A percentile compares a stretch with the other conserved stretches of the same genome.
These are phyloP conservation scores for Drymodes brunneopygia DNA, from an alignment of 2,113 vertebrate species.

Conservation along the genomic window DNA sequence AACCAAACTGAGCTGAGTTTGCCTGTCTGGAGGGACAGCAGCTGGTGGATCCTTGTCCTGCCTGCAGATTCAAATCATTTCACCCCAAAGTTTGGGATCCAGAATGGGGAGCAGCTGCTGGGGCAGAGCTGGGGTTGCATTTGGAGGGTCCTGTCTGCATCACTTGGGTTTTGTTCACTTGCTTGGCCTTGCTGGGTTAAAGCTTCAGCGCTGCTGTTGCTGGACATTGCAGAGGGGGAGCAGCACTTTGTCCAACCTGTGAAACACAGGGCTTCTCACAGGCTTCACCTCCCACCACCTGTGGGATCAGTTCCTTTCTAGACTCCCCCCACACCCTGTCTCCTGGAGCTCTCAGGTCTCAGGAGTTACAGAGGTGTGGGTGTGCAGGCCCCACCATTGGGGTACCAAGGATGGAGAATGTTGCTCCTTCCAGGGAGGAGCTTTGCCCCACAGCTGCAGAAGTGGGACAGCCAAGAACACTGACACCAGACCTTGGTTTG, in stretches of 20 bases:
- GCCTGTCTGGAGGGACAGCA: neutral
- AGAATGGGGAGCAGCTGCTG: neutral
- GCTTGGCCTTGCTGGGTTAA: neutral
- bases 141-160: neutral
- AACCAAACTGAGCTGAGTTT: neutral
- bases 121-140: neutral
- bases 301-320: neutral
- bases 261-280: neutral
- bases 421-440: neutral
- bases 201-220: neutral
- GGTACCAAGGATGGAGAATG: neutral
- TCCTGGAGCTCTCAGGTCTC: neutral
- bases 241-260: fast-evolving
- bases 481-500: neutral
- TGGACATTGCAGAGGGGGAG: fast-evolving
- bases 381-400: fast-evolving
- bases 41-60: neutral
- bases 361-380: no score
- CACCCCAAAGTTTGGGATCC: neutral
- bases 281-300: neutral
- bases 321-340: neutral
- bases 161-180: neutral
- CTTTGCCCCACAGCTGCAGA: neutral
- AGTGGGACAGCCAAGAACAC: neutral
- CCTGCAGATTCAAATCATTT: fast-evolving